Conservation (phyloP, 2,888 invertebrate genomes). For the Aspidiotus destructor region DNA sequence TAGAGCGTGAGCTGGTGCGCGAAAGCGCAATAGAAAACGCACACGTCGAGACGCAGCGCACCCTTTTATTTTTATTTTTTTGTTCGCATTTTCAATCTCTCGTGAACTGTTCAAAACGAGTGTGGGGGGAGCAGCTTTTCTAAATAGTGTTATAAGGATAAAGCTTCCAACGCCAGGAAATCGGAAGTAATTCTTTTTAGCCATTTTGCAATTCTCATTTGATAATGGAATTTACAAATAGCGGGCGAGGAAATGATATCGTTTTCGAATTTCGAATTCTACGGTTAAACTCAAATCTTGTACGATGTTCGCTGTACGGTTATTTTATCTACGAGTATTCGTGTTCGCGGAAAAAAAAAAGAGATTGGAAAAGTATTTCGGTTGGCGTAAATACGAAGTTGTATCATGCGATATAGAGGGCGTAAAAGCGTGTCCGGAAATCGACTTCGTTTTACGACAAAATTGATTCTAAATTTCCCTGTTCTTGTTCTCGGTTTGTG, state of each 20-base stretch:
- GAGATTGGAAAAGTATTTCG: no score
- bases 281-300: slow-evolving; percentile 32
- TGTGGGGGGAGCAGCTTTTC: slow-evolving; percentile 11
- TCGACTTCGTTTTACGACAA: no score
- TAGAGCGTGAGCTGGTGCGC: no score
- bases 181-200: slow-evolving; percentile 33
- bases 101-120: slow-evolving; percentile 17
- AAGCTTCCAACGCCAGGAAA: slow-evolving; percentile 25
- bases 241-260: slow-evolving; percentile 30
- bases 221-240: slow-evolving; percentile 33
- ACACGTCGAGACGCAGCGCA: background rate
- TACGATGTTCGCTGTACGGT: slow-evolving; percentile 13
- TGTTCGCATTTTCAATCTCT: slow-evolving; percentile 31
- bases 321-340: background rate
- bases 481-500: no score
- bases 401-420: no score
- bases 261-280: slow-evolving; percentile 30
- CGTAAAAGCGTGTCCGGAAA: no score
- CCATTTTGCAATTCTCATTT: slow-evolving; percentile 31
- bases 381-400: no score
- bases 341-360: no score
- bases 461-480: no score
- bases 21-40: background rate
- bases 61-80: slow-evolving; percentile 5
- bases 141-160: slow-evolving; percentile 27